Base-by-base conservation (phyloP, 2,113 vertebrate genomes). In the Trichechus manatus region DNA sequence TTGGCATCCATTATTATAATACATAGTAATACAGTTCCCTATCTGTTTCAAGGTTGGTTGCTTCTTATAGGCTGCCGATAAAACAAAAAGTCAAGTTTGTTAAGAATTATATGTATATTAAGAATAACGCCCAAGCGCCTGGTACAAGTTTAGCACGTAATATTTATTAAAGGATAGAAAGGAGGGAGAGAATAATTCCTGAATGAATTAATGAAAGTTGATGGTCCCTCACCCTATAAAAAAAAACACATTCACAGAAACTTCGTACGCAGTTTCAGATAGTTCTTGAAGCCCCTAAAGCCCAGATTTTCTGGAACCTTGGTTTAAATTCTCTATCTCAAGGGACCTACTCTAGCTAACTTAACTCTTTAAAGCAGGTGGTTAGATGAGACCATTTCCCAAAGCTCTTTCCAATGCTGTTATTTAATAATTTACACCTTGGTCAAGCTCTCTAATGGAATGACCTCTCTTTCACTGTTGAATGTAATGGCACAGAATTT, bases 341-440 rank as follows among this genome's bases (percentile, higher is more conserved):
- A 91, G 20, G 31, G 47, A 42, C 0, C 14, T 68, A 79, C 36
- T 75, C 50, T 33, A 83, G 61, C 5, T 36, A 87, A 89, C 27
- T 50, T 79, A 56, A 6, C 78, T 93, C 66, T 91, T 80, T 86
- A 91, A 89, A 91, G 72, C 53, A 86, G 6, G 9, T 6, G 1
- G 17, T 59, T 68, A 92, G 31, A 81, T 85, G 53, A 89, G 72
- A 95, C 20, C 87, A 91, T 22, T 83, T 97, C 66, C 89, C 70
- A 63, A 74, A 89, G 79, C 27, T 75, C 63, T 96, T 94, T 87
- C 47, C 80, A 89, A 80, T 15, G 39, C 13, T 75, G 61, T 78
- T 64, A 78, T 80, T 89, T 79, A 85, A 78, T 79, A 68, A 82
- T 66, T 64, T 70, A 68, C 25, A 94, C 19, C 82, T 68, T 68